Conservation (phyloP, 2,113 vertebrate genomes). For the Microtus pennsylvanicus region DNA sequence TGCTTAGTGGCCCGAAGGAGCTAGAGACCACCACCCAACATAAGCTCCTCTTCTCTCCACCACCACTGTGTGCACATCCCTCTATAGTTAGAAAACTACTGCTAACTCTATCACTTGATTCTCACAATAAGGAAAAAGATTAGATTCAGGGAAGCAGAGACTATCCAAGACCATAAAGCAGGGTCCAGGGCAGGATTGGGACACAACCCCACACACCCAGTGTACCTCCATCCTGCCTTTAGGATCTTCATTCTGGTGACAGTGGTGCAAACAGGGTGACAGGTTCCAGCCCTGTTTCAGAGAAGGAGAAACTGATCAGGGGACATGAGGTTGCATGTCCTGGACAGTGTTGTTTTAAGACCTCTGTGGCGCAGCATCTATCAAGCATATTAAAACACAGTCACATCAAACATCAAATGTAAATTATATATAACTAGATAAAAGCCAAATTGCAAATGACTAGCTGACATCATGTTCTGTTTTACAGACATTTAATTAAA, state of each 20-base stretch:
- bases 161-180: background rate
- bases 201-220: background rate
- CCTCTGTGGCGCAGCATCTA: slow-evolving; percentile 21
- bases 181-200: background rate
- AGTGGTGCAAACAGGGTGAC: background rate
- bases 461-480: slow-evolving; percentile 71
- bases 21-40: background rate
- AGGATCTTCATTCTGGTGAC: background rate
- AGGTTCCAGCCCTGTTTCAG: background rate
- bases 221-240: background rate
- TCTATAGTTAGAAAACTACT: background rate
- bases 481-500: slow-evolving; percentile 82
- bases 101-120: background rate
- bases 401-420: slow-evolving; percentile 60
- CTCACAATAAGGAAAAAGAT: background rate
- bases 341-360: slow-evolving; percentile 39
- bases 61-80: background rate
- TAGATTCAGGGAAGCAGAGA: slow-evolving; percentile 54
- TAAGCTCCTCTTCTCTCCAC: background rate
- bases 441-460: slow-evolving; percentile 76
- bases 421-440: slow-evolving; percentile 76
- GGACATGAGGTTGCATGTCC: slow-evolving; percentile 14
- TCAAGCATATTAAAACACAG: slow-evolving; percentile 63
- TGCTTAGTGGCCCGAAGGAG: background rate
- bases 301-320: slow-evolving; percentile 60